A percentile compares a stretch with the other conserved stretches of the same genome.
Conservation (phyloP, 2,113 vertebrate species). For the Corythornis madagascariensis region DNA sequence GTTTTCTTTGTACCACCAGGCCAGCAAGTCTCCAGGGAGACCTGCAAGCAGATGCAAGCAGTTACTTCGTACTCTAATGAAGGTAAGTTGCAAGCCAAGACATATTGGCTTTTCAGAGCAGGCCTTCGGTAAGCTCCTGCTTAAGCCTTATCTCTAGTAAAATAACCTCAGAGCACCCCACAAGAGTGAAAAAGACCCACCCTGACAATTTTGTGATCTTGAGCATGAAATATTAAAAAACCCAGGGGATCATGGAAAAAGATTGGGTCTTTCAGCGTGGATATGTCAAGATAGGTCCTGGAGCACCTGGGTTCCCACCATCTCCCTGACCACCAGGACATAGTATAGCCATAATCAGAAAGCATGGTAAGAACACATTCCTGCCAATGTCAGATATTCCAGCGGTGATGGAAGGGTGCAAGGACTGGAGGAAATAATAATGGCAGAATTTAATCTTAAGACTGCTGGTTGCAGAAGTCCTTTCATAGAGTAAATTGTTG, state of each 20-base stretch:
- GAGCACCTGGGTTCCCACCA: background rate
- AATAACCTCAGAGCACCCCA: background rate
- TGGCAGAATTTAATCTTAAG: background rate
- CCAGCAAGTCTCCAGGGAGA: background rate
- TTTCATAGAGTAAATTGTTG: background rate
- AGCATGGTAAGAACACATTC: background rate
- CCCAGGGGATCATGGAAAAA: background rate
- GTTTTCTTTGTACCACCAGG: conserved; percentile 52
- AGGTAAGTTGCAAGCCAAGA: conserved; percentile 53
- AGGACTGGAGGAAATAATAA: background rate
- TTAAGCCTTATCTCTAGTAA: background rate
- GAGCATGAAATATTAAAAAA: background rate
- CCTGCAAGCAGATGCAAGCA: conserved; percentile 13
- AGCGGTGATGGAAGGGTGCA: background rate
- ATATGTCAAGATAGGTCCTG: background rate
- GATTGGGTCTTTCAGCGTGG: background rate
- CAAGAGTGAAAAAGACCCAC: background rate
- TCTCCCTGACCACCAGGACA: background rate
- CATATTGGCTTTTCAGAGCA: background rate
- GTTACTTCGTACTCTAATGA: conserved; percentile 40
- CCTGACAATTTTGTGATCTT: background rate
- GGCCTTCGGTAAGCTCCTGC: background rate
- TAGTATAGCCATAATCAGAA: accelerated
- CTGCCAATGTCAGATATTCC: background rate
- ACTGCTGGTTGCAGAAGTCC: background rate